Conservation (phyloP, 2,113 vertebrate genomes). For the Neotoma lepida region DNA sequence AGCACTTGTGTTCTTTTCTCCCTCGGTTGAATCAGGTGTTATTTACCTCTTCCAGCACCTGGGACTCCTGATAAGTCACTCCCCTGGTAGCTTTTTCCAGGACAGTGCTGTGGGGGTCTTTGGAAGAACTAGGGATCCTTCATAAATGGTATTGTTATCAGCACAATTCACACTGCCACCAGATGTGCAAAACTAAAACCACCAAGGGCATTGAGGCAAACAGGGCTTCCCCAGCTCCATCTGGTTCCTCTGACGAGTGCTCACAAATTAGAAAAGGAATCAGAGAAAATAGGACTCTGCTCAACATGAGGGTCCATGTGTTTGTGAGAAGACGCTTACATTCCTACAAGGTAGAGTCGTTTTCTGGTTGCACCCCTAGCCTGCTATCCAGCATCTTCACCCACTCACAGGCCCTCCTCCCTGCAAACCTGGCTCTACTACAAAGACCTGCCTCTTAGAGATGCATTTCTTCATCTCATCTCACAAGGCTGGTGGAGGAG, state of each 20-base stretch:
- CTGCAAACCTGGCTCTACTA: not conserved
- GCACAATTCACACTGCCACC: constrained; percentile 67
- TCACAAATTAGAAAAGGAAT: not conserved
- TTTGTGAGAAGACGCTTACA: not conserved
- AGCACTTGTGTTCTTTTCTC: constrained; percentile 70
- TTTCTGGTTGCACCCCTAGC: not conserved
- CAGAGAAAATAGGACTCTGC: not conserved
- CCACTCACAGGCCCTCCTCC: not conserved
- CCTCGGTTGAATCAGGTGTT: constrained; percentile 69
- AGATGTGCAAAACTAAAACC: constrained; percentile 60
- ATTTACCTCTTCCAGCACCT: constrained; percentile 72
- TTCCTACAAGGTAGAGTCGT: not conserved
- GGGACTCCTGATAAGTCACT: constrained; percentile 76
- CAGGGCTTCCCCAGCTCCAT: constrained; percentile 1
- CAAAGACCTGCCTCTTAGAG: constrained; percentile 24
- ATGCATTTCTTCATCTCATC: constrained; percentile 32
- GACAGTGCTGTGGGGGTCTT: constrained; percentile 57
- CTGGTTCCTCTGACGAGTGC: not conserved
- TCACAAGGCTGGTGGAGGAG: constrained; percentile 38
- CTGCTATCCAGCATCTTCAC: not conserved
- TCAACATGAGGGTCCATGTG: not conserved
- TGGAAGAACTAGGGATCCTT: constrained; percentile 51
- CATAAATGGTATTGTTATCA: constrained; percentile 64
- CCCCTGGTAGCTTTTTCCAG: constrained; percentile 66
- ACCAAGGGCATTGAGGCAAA: constrained; percentile 43